Evolutionary conservation across 2,797 vertebrate genomes (phyloP).

Genomic region (Hyperoplus immaculatus): DNA sequence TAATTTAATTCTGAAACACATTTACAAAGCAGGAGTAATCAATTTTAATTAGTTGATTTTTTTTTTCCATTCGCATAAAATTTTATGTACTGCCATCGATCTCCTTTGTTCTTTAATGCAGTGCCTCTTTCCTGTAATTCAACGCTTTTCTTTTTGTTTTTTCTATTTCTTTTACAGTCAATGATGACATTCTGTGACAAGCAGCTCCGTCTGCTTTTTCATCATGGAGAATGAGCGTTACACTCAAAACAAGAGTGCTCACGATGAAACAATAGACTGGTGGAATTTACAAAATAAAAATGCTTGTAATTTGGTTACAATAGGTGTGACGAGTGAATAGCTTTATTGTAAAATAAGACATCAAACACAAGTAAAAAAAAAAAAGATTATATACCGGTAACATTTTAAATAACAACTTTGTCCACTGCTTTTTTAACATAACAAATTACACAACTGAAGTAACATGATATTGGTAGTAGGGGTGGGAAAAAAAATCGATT

Average conservation of each 20-base stretch:
- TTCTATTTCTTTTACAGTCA: slow-evolving; percentile 79
- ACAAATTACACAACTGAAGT: no score
- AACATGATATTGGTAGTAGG: no score
- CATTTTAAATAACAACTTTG: neutral
- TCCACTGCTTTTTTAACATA: no score
- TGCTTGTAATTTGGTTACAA: neutral
- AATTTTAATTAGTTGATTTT: slow-evolving; percentile 93
- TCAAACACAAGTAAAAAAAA: neutral
- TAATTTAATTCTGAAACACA: slow-evolving; percentile 94
- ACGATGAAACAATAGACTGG: slow-evolving; percentile 25
- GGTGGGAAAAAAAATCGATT: no score
- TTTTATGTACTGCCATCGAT: slow-evolving; percentile 92
- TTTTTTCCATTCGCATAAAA: slow-evolving; percentile 88
- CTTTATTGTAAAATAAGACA: slow-evolving; percentile 17
- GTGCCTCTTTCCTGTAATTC: slow-evolving; percentile 91
- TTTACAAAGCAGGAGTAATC: slow-evolving; percentile 92
- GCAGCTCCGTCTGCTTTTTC: slow-evolving; percentile 68
- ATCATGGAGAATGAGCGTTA: slow-evolving; percentile 40
- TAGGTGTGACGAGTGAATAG: neutral
- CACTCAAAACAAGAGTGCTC: slow-evolving; percentile 22
- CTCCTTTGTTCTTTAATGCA: slow-evolving; percentile 92
- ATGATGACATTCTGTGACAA: slow-evolving; percentile 88
- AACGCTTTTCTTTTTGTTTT: slow-evolving; percentile 82
- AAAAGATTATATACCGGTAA: no score
- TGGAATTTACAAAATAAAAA: slow-evolving; percentile 23